Evolutionary conservation across 2,113 vertebrate species (phyloP).

Genomic region (Passerina amoena): DNA sequence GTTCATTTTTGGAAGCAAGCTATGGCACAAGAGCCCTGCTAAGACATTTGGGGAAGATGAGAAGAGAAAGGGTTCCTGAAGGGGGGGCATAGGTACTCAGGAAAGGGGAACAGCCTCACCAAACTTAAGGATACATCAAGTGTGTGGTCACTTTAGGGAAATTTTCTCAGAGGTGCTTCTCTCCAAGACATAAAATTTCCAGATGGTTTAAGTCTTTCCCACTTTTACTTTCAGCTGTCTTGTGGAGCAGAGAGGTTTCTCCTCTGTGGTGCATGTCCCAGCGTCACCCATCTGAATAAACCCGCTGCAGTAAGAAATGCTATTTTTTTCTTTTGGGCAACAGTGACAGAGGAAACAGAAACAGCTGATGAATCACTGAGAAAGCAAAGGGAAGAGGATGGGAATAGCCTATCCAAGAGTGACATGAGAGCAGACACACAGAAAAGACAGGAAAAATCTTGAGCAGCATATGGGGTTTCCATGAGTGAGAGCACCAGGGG

Average conservation of each 20-base stretch:
- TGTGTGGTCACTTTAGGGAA: background rate
- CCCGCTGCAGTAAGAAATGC: rapidly evolving
- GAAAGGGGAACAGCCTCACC: background rate
- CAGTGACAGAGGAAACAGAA: background rate
- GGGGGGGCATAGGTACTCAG: background rate
- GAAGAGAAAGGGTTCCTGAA: background rate
- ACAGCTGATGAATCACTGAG: background rate
- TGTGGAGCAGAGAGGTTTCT: background rate
- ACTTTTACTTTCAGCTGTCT: background rate
- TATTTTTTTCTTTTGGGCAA: background rate
- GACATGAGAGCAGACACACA: background rate
- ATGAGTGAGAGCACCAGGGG: rapidly evolving
- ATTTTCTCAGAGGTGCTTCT: background rate
- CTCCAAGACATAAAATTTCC: background rate
- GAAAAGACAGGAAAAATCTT: background rate
- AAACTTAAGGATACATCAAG: background rate
- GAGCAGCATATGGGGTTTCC: rapidly evolving
- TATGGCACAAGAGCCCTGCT: background rate
- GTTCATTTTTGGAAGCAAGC: background rate
- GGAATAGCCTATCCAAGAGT: rapidly evolving
- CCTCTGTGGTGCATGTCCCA: rapidly evolving
- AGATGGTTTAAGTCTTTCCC: background rate
- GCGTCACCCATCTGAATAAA: background rate
- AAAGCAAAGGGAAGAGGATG: background rate
- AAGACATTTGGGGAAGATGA: background rate